These are phyloP conservation scores for Empis livida DNA, from an alignment of 2,888 invertebrate species.

Conservation along the genomic window DNA sequence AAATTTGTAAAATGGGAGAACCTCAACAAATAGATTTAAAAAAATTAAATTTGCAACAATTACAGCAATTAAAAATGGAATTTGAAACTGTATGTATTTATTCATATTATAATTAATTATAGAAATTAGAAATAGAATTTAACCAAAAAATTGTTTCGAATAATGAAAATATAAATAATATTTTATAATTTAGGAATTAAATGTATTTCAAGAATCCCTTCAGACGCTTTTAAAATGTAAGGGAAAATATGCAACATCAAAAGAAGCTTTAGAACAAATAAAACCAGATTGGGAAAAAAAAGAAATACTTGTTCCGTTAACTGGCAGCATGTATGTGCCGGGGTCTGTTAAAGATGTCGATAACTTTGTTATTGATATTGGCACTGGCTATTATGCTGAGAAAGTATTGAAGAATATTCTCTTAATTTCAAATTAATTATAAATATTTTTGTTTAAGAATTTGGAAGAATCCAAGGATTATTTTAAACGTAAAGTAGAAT, in stretches of 20 bases:
- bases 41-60: slow-evolving; percentile 64
- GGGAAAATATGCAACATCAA: slow-evolving; percentile 77
- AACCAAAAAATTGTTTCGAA: too few relatives aligned
- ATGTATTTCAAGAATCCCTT: slow-evolving; percentile 79
- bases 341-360: slow-evolving; percentile 74
- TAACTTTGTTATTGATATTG: slow-evolving; percentile 86
- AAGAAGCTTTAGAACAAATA: slow-evolving; percentile 69
- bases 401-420: slow-evolving; percentile 45
- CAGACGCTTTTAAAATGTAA: slow-evolving; percentile 83
- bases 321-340: slow-evolving; percentile 95
- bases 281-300: slow-evolving; percentile 65
- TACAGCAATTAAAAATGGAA: slow-evolving; percentile 74
- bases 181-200: slow-evolving; percentile 62
- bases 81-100: slow-evolving; percentile 57
- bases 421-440: too few relatives aligned
- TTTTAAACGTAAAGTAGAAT: slow-evolving; percentile 81
- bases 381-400: slow-evolving; percentile 93
- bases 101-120: too few relatives aligned
- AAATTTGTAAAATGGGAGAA: slow-evolving; percentile 21
- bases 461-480: slow-evolving; percentile 77
- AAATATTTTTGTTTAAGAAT: slow-evolving; percentile 39
- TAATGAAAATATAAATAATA: too few relatives aligned
- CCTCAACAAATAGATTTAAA: slow-evolving; percentile 68
- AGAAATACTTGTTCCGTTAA: slow-evolving; percentile 82
- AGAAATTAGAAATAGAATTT: too few relatives aligned